Evolutionary conservation across 2,888 invertebrate species (phyloP).

Genomic region (Zelleria hepariella): DNA sequence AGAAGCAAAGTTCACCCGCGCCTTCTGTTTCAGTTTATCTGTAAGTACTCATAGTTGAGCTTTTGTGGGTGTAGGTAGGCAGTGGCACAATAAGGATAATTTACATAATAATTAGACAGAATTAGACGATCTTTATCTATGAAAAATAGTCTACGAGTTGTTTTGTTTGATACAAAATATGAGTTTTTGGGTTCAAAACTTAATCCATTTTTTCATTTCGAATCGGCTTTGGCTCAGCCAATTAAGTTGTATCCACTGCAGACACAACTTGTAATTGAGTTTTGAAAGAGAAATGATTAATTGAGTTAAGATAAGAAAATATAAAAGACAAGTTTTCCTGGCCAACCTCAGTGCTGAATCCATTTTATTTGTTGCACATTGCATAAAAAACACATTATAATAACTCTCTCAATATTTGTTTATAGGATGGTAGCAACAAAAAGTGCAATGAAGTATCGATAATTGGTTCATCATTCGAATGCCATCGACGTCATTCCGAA

Average conservation of each 20-base stretch:
- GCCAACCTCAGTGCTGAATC: too few relatives aligned
- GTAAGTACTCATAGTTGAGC: background rate
- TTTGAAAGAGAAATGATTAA: background rate
- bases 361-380: background rate
- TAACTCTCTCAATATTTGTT: background rate
- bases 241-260: background rate
- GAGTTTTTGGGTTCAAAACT: background rate
- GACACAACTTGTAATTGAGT: too few relatives aligned
- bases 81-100: background rate
- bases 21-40: background rate
- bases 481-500: conserved; percentile 7
- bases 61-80: background rate
- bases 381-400: background rate
- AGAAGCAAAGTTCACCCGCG: too few relatives aligned
- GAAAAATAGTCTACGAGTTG: background rate
- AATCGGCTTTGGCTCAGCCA: background rate
- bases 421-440: conserved; percentile 8
- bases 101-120: background rate
- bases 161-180: background rate
- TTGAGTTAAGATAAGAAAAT: too few relatives aligned
- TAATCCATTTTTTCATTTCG: background rate
- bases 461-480: conserved; percentile 8
- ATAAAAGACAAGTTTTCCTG: too few relatives aligned
- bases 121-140: background rate
- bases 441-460: conserved; percentile 9